Evolutionary conservation across 2,113 vertebrate genomes (phyloP).

Genomic region (Urocolius indicus): DNA sequence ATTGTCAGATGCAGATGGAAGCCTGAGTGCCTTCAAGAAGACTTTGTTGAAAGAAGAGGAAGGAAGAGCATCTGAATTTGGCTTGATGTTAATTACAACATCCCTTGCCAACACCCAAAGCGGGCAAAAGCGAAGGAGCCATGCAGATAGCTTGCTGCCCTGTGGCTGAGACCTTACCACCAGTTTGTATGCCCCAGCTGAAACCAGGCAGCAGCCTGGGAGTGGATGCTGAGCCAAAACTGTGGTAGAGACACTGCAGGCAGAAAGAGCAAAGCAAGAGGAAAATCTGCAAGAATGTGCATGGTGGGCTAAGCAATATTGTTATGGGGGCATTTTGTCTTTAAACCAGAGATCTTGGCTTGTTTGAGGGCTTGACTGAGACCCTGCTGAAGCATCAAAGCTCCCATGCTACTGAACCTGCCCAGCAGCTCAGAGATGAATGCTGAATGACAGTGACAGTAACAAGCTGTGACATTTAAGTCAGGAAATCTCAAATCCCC

Average conservation of each 20-base stretch:
- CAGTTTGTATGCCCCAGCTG: rapidly evolving
- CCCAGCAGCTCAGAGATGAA: background rate
- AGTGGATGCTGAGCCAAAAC: background rate
- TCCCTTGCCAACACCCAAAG: background rate
- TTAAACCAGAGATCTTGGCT: background rate
- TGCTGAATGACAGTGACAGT: background rate
- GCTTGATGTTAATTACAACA: background rate
- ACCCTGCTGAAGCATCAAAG: background rate
- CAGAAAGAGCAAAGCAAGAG: background rate
- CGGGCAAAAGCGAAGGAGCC: background rate
- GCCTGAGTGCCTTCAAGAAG: background rate
- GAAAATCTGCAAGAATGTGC: background rate
- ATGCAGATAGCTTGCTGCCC: background rate
- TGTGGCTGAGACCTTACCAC: background rate
- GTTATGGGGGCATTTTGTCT: background rate
- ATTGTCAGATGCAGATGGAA: background rate
- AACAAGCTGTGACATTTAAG: background rate
- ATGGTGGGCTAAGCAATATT: background rate
- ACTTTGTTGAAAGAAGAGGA: background rate
- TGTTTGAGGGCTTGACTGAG: background rate
- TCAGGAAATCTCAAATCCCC: constrained; percentile 39
- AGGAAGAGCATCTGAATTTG: background rate
- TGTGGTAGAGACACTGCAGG: background rate
- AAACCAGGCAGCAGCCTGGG: background rate
- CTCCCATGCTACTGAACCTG: background rate